Percentiles rank a stretch among this genome's conserved stretches.
Evolutionary conservation across 1,140 invertebrate genomes (phyloP).

Genomic region (Diorhabda elongata): DNA sequence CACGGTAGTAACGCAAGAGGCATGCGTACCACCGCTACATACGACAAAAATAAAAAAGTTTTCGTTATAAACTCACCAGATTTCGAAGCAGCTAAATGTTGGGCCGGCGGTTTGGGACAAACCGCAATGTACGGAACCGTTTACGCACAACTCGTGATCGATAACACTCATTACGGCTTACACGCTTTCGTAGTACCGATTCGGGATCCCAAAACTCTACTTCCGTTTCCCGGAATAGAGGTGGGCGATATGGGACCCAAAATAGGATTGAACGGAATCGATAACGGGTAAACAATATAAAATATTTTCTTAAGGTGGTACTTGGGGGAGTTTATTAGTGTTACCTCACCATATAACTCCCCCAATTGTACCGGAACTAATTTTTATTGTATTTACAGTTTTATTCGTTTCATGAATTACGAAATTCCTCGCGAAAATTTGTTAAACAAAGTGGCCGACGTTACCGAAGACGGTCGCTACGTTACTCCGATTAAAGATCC

Average conservation of each 20-base stretch:
- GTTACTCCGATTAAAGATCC: constrained; percentile 71
- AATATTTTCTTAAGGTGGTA: neutral
- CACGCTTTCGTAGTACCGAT: constrained; percentile 81
- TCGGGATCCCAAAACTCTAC: constrained; percentile 69
- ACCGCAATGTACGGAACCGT: constrained; percentile 80
- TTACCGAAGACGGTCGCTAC: constrained; percentile 80
- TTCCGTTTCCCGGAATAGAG: constrained; percentile 64
- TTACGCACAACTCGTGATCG: constrained; percentile 79
- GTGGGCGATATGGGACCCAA: constrained; percentile 86
- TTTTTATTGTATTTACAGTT: constrained; percentile 54
- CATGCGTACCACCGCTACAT: constrained; percentile 88
- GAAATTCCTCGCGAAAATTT: constrained; percentile 75
- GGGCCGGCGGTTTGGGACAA: constrained; percentile 86
- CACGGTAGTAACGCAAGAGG: constrained; percentile 92
- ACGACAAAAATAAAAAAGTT: constrained; percentile 67
- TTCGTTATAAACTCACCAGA: constrained; percentile 89
- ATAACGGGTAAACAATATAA: constrained; percentile 65
- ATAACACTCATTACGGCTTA: constrained; percentile 75
- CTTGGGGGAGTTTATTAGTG: neutral
- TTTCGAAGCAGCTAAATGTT: constrained; percentile 93
- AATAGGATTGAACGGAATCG: constrained; percentile 79
- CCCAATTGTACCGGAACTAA: no score
- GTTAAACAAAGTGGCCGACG: constrained; percentile 83
- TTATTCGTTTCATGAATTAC: constrained; percentile 83
- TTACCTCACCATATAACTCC: no score